phyloP scores from a whole-genome alignment of 2,888 invertebrate species.

The Mythimna pallens region DNA sequence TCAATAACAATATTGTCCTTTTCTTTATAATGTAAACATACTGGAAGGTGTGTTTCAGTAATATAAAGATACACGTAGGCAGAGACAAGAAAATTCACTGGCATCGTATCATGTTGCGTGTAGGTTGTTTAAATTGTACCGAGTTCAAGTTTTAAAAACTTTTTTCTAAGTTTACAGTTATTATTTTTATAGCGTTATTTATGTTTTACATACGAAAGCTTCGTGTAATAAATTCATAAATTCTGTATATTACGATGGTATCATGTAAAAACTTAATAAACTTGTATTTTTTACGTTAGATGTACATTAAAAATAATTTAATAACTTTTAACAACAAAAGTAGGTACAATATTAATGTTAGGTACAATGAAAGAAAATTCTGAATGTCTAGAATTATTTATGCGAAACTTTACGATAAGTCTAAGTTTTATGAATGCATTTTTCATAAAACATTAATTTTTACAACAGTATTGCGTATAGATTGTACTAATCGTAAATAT shows the following conservation, averaged over 20 bases:
- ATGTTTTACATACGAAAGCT: slow-evolving; percentile 1
- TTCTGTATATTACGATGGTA: slow-evolving; percentile 34
- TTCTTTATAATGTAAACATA: too few species aligned
- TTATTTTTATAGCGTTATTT: slow-evolving; percentile 15
- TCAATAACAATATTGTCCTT: too few species aligned
- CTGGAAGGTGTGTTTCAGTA: too few species aligned
- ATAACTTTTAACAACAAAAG: slow-evolving; percentile 27
- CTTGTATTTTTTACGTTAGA: slow-evolving; percentile 16
- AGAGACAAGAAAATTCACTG: neutral
- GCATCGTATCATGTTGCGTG: neutral
- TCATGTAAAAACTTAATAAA: slow-evolving; percentile 41
- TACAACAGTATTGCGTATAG: slow-evolving; percentile 30
- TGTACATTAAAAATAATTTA: slow-evolving; percentile 34
- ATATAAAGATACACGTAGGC: neutral
- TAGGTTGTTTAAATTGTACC: neutral
- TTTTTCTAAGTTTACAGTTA: slow-evolving; percentile 15
- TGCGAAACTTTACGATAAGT: slow-evolving; percentile 27
- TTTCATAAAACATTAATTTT: slow-evolving; percentile 33
- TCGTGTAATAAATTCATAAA: slow-evolving; percentile 31
- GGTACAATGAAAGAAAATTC: slow-evolving; percentile 22
- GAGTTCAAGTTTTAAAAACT: slow-evolving; percentile 7
- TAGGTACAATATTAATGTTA: neutral
- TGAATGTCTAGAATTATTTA: slow-evolving; percentile 26
- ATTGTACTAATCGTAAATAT: slow-evolving; percentile 42
- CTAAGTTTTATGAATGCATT: slow-evolving; percentile 32